A percentile compares a stretch with the other conserved stretches of the same genome.
phyloP scores from a whole-genome alignment of 2,797 vertebrate genomes.

The Enteromius afrohamiltoni region DNA sequence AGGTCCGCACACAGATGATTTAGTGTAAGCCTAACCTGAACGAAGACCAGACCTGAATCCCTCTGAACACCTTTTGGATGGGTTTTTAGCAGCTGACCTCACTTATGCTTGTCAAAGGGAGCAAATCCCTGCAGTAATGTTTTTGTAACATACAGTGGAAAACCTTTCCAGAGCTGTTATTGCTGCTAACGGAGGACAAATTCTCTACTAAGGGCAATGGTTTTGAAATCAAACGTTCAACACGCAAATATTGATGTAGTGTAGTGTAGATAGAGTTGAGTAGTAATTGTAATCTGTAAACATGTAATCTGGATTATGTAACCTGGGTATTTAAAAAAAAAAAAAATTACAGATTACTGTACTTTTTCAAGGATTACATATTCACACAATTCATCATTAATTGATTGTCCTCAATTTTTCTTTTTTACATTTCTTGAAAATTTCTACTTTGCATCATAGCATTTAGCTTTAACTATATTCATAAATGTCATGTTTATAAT shows the following conservation, averaged over 20 bases:
- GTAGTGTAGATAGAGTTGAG: background rate
- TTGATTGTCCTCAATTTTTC: background rate
- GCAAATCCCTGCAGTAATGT: slow-evolving; percentile 7
- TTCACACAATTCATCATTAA: background rate
- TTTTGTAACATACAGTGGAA: background rate
- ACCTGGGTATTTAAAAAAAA: background rate
- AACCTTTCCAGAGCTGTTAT: background rate
- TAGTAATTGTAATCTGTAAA: too few species aligned
- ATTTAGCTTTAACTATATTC: background rate
- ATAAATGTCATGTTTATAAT: background rate
- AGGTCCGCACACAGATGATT: background rate
- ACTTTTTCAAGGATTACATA: background rate
- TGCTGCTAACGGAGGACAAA: background rate
- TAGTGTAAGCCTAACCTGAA: background rate
- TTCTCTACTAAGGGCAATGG: background rate
- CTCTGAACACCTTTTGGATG: background rate
- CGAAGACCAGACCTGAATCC: background rate
- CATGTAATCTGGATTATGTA: background rate
- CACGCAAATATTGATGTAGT: background rate
- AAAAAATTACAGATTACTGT: background rate
- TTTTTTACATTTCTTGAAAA: background rate
- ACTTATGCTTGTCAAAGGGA: background rate
- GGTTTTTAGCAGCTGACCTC: background rate
- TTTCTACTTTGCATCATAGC: background rate
- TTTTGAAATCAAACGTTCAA: slow-evolving; percentile 1